phyloP scores from a whole-genome alignment of 2,797 vertebrate species.

The Myotis pilosus region DNA sequence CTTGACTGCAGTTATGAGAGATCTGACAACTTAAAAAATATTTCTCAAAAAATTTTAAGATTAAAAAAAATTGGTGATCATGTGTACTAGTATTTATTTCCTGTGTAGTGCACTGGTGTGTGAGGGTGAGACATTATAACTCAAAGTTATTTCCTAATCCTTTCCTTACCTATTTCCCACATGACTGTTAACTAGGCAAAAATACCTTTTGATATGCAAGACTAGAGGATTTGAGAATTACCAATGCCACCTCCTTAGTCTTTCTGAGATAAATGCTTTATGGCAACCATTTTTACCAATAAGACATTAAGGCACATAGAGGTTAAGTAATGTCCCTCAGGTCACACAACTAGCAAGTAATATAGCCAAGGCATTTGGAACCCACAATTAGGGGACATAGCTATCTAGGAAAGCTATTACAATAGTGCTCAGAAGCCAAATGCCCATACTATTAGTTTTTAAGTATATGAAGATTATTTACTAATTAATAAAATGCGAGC shows the following conservation, averaged over 20 bases:
- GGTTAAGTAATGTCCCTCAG: background rate
- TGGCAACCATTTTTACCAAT: background rate
- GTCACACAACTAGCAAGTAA: background rate
- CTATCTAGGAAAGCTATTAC: background rate
- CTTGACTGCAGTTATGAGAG: background rate
- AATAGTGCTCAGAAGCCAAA: background rate
- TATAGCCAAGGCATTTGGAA: background rate
- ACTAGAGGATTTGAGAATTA: background rate
- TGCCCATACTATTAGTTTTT: background rate
- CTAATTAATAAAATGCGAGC: background rate
- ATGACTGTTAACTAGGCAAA: background rate
- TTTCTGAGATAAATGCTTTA: background rate
- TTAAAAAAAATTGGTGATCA: background rate
- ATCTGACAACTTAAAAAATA: background rate
- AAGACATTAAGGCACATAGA: background rate
- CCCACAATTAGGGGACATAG: background rate
- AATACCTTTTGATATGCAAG: background rate
- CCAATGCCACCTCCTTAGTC: background rate
- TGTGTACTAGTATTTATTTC: background rate
- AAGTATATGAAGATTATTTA: background rate
- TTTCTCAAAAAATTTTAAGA: background rate
- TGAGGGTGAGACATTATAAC: background rate
- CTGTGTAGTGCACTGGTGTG: background rate
- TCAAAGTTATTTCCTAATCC: background rate
- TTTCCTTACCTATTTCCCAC: background rate